These are phyloP conservation scores for Helicoverpa armigera DNA, from an alignment of 1,140 invertebrate species.

Conservation along the genomic window DNA sequence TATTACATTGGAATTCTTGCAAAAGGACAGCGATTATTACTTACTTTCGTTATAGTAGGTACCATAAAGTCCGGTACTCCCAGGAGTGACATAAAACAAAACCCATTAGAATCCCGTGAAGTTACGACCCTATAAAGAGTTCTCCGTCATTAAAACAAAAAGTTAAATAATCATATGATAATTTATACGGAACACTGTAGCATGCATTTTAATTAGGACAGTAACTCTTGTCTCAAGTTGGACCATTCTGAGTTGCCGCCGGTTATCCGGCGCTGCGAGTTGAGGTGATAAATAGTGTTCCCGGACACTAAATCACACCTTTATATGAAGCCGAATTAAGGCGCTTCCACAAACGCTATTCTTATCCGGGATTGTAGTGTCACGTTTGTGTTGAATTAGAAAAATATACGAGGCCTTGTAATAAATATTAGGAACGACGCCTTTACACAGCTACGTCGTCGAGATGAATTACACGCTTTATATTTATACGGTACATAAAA, in stretches of 20 bases:
- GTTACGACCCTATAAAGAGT: conserved; percentile 51
- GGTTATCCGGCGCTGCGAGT: conserved; percentile 55
- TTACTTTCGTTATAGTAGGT: conserved; percentile 33
- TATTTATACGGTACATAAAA: conserved; percentile 21
- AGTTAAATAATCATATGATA: conserved; percentile 52
- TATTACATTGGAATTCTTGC: conserved; percentile 22
- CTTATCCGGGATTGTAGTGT: conserved; percentile 40
- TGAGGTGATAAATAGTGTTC: conserved; percentile 64
- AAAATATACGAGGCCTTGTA: conserved; percentile 42
- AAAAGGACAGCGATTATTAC: conserved; percentile 40
- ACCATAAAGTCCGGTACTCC: conserved; percentile 35
- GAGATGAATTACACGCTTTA: conserved; percentile 12
- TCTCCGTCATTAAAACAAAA: conserved; percentile 49
- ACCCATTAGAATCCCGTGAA: conserved; percentile 50
- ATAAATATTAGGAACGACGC: conserved; percentile 28
- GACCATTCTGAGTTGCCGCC: conserved; percentile 54
- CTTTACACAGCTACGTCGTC: conserved; percentile 5
- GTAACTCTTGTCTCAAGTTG: conserved; percentile 64
- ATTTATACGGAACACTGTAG: conserved; percentile 53
- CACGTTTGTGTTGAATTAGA: conserved; percentile 47
- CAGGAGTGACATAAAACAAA: conserved; percentile 43
- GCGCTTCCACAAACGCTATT: conserved; percentile 53
- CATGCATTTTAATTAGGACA: conserved; percentile 69
- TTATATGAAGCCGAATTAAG: conserved; percentile 65
- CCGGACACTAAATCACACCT: conserved; percentile 63